Conservation (phyloP, 2,113 vertebrate species). For the Dunckerocampus dactyliophorus region DNA sequence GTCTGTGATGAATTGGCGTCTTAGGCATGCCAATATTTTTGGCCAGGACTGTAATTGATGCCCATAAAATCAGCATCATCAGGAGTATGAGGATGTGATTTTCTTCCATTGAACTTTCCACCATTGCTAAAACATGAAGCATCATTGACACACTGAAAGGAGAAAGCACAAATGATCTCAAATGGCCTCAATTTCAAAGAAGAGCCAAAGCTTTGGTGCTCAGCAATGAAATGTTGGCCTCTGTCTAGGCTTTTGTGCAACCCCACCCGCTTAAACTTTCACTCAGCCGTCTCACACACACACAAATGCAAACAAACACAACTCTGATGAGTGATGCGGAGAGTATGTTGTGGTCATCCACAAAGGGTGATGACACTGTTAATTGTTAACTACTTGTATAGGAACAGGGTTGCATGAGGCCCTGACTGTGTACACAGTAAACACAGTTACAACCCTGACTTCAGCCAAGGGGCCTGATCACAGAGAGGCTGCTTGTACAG, state of each 20-base stretch:
- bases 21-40: too few species aligned
- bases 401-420: conserved; percentile 2
- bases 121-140: neutral
- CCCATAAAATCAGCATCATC: neutral
- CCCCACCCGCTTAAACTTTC: too few species aligned
- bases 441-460: conserved; percentile 25
- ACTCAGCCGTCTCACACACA: neutral
- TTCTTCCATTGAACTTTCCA: too few species aligned
- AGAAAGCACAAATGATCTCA: too few species aligned
- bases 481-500: neutral
- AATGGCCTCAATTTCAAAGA: too few species aligned
- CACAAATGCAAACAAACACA: neutral
- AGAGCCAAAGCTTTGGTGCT: neutral
- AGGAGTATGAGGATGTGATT: too few species aligned
- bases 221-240: neutral
- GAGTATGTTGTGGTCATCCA: neutral
- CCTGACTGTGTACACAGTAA: conserved; percentile 35
- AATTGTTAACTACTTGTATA: conserved; percentile 42
- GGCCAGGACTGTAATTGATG: too few species aligned
- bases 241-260: neutral
- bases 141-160: neutral
- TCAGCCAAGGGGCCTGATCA: neutral
- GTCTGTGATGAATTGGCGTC: too few species aligned
- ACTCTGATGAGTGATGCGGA: neutral
- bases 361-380: conserved; percentile 22